Base-by-base conservation (phyloP, 2,888 invertebrate genomes). In the Philonicus albiceps region DNA sequence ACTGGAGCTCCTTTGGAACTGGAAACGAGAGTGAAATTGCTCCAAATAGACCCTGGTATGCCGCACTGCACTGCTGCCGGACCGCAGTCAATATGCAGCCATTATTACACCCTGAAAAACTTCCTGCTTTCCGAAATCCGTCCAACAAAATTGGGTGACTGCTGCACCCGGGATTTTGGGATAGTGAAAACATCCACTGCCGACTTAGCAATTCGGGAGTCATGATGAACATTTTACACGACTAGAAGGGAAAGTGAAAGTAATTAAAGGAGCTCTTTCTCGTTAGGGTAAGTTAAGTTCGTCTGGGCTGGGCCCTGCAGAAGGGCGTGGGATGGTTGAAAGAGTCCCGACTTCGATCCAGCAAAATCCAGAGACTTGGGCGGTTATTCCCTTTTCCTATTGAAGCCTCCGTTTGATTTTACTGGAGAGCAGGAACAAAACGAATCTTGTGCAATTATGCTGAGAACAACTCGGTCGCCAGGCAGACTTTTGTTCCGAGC, bases 21-120 rank as follows among this genome's bases (percentile, higher is more conserved):
- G 13, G 40, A 78, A 78, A 43, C 49, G 78, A 78, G 49, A 78
- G 78, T 78, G 78, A 78, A 78, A 78, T 19, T 49, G 43, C 16
- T 49, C 22, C 78, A 78, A 64, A 64, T 64, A 64, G 64, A 49
- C 49, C 49, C 16, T 49, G 16, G n/a, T 22, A 27, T 8, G 19
- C n/a, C n/a, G 53, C 53, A 19, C 64, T 64, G 64, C 64, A 64
- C 27, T 19, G 64, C 27, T 64, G 64, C 22, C 19, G 27, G 64
- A 27, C 27, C 64, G 64, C 27, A 64, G 64, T 64, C 64, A 64
- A 64, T 64, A 64, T 64, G 64, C 64, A 64, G 64, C 27, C 64
- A 64, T 64, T 64, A 64, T 64, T 64, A 64, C 64, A 64, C 64
- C 27, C 64, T 13, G 22, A 64, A 64, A 64, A 64, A 64, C 64